phyloP scores from a whole-genome alignment of 2,113 vertebrate species.

The Oncorhynchus keta region DNA sequence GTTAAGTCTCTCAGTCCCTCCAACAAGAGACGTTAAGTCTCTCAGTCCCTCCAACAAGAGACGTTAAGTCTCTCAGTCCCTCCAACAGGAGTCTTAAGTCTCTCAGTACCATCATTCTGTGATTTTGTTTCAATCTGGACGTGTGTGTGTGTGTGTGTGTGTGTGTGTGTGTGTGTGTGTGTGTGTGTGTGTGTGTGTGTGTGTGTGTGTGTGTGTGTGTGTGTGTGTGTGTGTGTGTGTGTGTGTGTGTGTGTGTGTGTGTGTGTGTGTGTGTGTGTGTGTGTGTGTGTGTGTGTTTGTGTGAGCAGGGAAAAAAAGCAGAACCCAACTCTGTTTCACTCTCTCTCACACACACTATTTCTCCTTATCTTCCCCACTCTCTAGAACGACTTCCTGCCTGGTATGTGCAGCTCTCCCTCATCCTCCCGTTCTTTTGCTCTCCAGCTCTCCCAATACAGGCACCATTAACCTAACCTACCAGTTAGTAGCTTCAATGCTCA shows the following conservation, averaged over 20 bases:
- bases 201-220: slow-evolving; percentile 71
- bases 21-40: not conserved
- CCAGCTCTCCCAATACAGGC: not conserved
- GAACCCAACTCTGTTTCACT: slow-evolving; percentile 78
- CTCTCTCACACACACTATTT: slow-evolving; percentile 44
- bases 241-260: slow-evolving; percentile 76
- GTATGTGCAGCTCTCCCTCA: slow-evolving; percentile 8
- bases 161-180: slow-evolving; percentile 70
- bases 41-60: slow-evolving; percentile 53
- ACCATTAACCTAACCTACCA: no score
- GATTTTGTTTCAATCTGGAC: slow-evolving; percentile 83
- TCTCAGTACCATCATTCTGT: slow-evolving; percentile 87
- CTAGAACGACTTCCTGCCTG: slow-evolving; percentile 50
- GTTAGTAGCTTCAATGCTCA: no score
- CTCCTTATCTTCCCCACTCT: no score
- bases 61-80: not conserved
- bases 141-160: slow-evolving; percentile 70
- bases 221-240: slow-evolving; percentile 75
- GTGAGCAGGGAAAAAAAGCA: slow-evolving; percentile 85
- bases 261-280: slow-evolving; percentile 71
- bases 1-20: no score
- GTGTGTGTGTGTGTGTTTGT: slow-evolving; percentile 70
- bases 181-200: slow-evolving; percentile 78
- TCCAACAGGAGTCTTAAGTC: slow-evolving; percentile 26
- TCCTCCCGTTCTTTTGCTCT: slow-evolving; percentile 22